Conservation (phyloP, 2,113 vertebrate species). For the Rhabdornis inornatus region DNA sequence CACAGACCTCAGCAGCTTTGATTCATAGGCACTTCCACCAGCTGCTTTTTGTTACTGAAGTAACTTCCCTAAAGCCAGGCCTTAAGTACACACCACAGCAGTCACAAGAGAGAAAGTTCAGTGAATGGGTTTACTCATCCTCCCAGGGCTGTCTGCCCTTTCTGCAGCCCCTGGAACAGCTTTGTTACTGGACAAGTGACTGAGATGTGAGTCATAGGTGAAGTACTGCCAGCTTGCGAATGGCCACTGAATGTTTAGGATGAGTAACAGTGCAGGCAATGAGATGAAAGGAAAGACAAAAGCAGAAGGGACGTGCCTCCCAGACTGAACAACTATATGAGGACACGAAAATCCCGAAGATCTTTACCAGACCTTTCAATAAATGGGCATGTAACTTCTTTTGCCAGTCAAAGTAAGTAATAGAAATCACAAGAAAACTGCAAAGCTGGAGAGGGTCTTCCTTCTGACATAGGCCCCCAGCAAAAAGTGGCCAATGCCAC, state of each 20-base stretch:
- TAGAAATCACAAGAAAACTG: not conserved
- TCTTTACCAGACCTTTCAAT: not conserved
- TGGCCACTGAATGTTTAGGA: not conserved
- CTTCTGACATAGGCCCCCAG: not conserved
- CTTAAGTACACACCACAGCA: not conserved
- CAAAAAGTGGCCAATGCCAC: not conserved
- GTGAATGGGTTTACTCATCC: not conserved
- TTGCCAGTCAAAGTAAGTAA: not conserved
- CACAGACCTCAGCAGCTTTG: not conserved
- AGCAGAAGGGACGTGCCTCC: not conserved
- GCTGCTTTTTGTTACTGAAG: not conserved
- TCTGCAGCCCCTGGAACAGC: not conserved
- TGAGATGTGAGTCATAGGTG: not conserved
- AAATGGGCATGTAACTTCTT: not conserved
- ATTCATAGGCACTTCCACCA: not conserved
- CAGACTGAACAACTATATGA: not conserved
- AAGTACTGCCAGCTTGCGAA: not conserved
- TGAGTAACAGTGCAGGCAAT: not conserved
- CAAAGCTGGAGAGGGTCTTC: not conserved
- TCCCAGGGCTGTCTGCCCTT: not conserved
- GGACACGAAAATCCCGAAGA: not conserved
- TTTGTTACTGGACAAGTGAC: not conserved
- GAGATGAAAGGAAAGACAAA: not conserved
- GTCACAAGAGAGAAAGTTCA: not conserved
- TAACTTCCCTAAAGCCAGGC: not conserved